Conservation (phyloP, 1,140 invertebrate genomes). For the Euborellia annulipes region DNA sequence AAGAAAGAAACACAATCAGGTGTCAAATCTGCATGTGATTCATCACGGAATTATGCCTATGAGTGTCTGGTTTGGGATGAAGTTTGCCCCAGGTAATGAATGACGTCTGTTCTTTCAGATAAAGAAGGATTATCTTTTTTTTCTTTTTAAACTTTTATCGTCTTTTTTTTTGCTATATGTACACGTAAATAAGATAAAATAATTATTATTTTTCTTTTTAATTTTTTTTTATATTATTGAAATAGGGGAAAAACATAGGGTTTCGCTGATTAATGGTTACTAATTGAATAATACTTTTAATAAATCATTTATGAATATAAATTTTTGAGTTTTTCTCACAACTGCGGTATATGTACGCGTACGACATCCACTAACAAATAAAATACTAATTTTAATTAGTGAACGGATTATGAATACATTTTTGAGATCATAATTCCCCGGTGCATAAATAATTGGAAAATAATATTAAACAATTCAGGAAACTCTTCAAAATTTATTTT, state of each 20-base stretch:
- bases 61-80: conserved; percentile 84
- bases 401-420: no score
- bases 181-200: background rate
- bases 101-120: background rate
- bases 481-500: no score
- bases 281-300: no score
- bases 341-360: no score
- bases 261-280: no score
- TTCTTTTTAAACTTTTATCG: background rate
- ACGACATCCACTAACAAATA: no score
- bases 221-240: background rate
- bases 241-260: background rate
- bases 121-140: background rate
- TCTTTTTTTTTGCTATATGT: background rate
- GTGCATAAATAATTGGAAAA: no score
- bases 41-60: conserved; percentile 87
- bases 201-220: background rate
- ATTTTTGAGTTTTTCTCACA: no score
- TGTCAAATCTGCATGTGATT: conserved; percentile 76
- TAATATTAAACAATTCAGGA: no score
- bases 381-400: no score
- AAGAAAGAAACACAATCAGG: conserved; percentile 70
- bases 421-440: no score
- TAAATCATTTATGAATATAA: no score
- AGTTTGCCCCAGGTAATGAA: conserved; percentile 63